These are phyloP conservation scores for Pristionchus fissidentatus DNA, from an alignment of 2,888 invertebrate genomes.

Conservation along the genomic window DNA sequence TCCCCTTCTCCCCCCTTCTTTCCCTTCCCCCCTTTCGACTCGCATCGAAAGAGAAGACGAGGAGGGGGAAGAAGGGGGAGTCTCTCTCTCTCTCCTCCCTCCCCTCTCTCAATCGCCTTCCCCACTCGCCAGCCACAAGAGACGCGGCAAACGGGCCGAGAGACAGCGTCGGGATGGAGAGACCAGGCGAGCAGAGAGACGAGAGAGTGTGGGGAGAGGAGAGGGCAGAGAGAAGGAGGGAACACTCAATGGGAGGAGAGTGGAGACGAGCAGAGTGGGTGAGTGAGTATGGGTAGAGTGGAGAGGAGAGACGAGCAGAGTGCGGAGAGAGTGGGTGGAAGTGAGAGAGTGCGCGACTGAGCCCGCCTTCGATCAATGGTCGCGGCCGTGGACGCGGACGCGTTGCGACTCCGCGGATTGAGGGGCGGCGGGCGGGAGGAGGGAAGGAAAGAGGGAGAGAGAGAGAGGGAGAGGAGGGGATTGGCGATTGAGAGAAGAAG, in stretches of 20 bases:
- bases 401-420: constrained; percentile 8
- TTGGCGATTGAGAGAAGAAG: constrained; percentile 13
- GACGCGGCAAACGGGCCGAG: constrained; percentile 33
- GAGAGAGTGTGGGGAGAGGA: constrained; percentile 14
- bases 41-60: constrained; percentile 34
- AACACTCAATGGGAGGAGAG: background rate
- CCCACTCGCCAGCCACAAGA: background rate
- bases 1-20: constrained; percentile 21
- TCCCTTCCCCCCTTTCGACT: background rate
- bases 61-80: background rate
- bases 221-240: background rate
- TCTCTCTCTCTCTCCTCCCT: background rate
- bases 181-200: background rate
- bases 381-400: constrained; percentile 13
- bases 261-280: background rate
- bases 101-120: constrained; percentile 29
- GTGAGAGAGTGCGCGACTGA: background rate
- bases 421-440: background rate
- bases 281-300: constrained; percentile 19
- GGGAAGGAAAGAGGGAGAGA: constrained; percentile 15
- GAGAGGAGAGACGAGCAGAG: background rate
- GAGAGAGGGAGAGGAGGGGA: constrained; percentile 18
- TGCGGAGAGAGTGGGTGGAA: background rate
- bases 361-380: constrained; percentile 33
- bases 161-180: constrained; percentile 33